These are phyloP conservation scores for Sapayoa aenigma DNA, from an alignment of 2,113 vertebrate genomes.

Conservation along the genomic window DNA sequence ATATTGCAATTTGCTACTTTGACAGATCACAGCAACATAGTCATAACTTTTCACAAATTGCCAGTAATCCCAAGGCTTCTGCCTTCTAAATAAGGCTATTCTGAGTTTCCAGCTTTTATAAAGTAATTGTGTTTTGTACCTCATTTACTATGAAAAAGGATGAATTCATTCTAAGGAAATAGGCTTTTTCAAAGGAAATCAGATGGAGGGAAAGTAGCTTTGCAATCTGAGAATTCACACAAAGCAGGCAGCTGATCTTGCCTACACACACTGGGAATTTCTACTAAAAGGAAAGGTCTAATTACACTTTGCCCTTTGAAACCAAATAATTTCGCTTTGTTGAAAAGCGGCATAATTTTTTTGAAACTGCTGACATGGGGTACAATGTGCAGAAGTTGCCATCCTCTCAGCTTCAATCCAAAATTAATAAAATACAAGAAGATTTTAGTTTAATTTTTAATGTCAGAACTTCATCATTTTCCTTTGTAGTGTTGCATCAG, in stretches of 20 bases:
- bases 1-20: not conserved
- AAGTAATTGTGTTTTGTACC: constrained; percentile 1
- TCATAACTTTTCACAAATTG: not conserved
- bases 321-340: not conserved
- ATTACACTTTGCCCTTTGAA: constrained; percentile 25
- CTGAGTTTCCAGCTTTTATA: not conserved
- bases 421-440: not conserved
- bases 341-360: not conserved
- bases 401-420: not conserved
- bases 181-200: constrained; percentile 24
- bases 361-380: not conserved
- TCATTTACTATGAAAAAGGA: constrained; percentile 19
- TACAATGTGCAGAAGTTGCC: not conserved
- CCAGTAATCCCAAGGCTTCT: not conserved
- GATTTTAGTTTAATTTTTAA: not conserved
- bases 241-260: constrained; percentile 44
- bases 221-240: constrained; percentile 30
- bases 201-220: not conserved
- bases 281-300: constrained; percentile 36
- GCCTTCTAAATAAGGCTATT: not conserved
- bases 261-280: not conserved
- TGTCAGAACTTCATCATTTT: not conserved
- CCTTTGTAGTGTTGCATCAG: not conserved
- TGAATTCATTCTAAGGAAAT: constrained; percentile 5
- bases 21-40: not conserved